Evolutionary conservation across 1,140 invertebrate genomes (phyloP).

Genomic region (Helicoverpa zea): DNA sequence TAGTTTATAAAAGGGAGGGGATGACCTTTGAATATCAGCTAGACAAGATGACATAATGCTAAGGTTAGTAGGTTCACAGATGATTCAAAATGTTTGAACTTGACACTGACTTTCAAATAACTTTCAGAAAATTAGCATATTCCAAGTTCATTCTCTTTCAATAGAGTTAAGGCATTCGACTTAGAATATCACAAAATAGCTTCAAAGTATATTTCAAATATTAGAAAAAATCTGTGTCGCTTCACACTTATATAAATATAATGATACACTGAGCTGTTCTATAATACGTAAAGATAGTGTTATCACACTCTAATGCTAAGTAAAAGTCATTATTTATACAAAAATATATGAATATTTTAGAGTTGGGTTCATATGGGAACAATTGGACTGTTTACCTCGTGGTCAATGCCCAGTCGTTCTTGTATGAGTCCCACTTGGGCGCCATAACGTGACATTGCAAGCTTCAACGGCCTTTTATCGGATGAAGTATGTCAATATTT

Average conservation of each 20-base stretch:
- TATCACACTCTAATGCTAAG: slow-evolving; percentile 80
- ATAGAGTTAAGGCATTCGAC: slow-evolving; percentile 71
- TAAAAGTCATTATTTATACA: slow-evolving; percentile 78
- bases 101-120: neutral
- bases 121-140: neutral
- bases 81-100: slow-evolving; percentile 3
- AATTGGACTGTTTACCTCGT: neutral
- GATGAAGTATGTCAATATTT: slow-evolving; percentile 80
- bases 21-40: slow-evolving; percentile 58
- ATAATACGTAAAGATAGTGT: slow-evolving; percentile 84
- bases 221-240: slow-evolving; percentile 81
- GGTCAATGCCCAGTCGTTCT: neutral
- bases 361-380: slow-evolving; percentile 4
- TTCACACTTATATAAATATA: slow-evolving; percentile 73
- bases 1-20: slow-evolving; percentile 59
- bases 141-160: slow-evolving; percentile 29
- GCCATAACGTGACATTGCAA: slow-evolving; percentile 70
- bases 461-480: slow-evolving; percentile 79
- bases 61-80: neutral
- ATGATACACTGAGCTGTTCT: slow-evolving; percentile 80
- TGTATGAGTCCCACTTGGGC: slow-evolving; percentile 51
- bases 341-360: slow-evolving; percentile 64
- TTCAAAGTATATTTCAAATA: slow-evolving; percentile 81
- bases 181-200: slow-evolving; percentile 82
- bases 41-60: neutral